A percentile compares a stretch with the other conserved stretches of the same genome.
These are phyloP conservation scores for Ephestia elutella DNA, from an alignment of 1,140 invertebrate genomes.

Conservation along the genomic window DNA sequence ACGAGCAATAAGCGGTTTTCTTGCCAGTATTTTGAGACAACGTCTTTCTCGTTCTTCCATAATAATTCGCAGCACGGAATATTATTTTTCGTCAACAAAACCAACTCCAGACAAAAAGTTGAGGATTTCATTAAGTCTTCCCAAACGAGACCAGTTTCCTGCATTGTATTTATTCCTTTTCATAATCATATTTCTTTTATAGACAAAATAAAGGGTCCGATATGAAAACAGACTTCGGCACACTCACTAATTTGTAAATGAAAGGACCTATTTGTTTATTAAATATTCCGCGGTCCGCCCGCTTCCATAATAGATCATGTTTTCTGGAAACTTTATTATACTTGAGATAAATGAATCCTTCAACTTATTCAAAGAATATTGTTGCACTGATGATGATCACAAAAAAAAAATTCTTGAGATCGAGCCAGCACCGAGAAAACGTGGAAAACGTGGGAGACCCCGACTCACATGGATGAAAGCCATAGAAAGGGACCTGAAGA, in stretches of 20 bases:
- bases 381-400: too few species aligned
- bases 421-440: too few species aligned
- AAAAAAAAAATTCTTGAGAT: too few species aligned
- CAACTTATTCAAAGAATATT: background rate
- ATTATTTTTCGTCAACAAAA: too few species aligned
- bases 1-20: too few species aligned
- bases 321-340: constrained; percentile 17
- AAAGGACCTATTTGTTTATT: constrained; percentile 16
- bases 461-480: too few species aligned
- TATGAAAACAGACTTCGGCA: background rate
- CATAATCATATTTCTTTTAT: constrained; percentile 4
- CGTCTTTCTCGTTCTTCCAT: too few species aligned
- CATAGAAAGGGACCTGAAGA: too few species aligned
- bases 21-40: too few species aligned
- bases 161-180: background rate
- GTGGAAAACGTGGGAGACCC: too few species aligned
- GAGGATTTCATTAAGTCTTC: background rate
- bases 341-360: background rate
- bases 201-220: background rate
- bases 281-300: constrained; percentile 11
- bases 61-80: too few species aligned
- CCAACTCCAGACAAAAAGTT: background rate
- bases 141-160: background rate
- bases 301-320: constrained; percentile 27
- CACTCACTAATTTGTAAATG: constrained; percentile 25